Conservation (phyloP, 2,797 vertebrate genomes). For the Gadopsis bispinosus region DNA sequence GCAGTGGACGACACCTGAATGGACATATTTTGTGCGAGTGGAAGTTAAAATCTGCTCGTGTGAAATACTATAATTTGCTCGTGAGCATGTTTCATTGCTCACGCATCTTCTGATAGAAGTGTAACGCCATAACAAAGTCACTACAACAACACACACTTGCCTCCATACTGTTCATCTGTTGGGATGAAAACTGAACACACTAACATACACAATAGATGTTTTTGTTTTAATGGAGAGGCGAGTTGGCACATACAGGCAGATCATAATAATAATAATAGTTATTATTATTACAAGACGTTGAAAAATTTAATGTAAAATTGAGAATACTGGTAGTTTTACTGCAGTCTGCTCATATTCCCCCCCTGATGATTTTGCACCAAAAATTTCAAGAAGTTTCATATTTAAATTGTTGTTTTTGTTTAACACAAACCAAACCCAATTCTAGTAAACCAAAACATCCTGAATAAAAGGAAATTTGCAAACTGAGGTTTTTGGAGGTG, state of each 20-base stretch:
- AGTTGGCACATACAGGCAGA: conserved; percentile 58
- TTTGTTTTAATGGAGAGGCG: conserved; percentile 24
- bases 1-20: too few species aligned
- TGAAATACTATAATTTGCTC: too few species aligned
- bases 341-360: not conserved
- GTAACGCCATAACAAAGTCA: conserved; percentile 10
- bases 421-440: not conserved
- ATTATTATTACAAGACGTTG: not conserved
- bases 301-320: not conserved
- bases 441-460: not conserved
- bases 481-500: conserved; percentile 1
- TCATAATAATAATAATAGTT: not conserved
- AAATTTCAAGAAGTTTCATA: rapidly evolving
- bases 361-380: not conserved
- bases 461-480: not conserved
- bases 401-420: not conserved
- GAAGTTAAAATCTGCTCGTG: too few species aligned
- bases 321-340: not conserved
- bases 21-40: too few species aligned
- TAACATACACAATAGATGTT: conserved; percentile 11
- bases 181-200: conserved; percentile 12
- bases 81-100: too few species aligned
- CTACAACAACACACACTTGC: not conserved
- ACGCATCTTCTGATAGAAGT: too few species aligned
- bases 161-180: conserved; percentile 7